Evolutionary conservation across 2,113 vertebrate genomes (phyloP).

Genomic region (Salminus brasiliensis): DNA sequence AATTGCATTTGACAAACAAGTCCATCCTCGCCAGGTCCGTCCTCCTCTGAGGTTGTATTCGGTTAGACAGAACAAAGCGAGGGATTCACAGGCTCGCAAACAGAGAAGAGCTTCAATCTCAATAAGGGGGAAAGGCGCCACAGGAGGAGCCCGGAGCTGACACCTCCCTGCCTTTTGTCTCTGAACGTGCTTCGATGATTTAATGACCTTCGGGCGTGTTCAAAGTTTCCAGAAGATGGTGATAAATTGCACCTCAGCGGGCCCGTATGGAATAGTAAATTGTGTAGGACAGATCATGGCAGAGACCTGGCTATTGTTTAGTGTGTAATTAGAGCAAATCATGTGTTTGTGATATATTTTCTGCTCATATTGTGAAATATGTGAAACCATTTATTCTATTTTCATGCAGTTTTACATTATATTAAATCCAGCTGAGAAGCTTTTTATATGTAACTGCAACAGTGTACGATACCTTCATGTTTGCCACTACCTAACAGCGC

Average conservation of each 20-base stretch:
- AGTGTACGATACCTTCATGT: background rate
- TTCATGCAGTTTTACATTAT: background rate
- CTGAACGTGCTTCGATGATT: conserved; percentile 47
- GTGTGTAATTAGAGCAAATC: background rate
- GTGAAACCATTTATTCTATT: background rate
- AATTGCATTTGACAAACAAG: conserved; percentile 70
- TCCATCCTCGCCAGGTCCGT: conserved; percentile 59
- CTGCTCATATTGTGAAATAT: too few relatives aligned
- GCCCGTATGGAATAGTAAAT: background rate
- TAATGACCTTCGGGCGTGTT: conserved; percentile 54
- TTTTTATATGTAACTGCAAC: too few relatives aligned
- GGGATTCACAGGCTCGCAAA: conserved; percentile 61
- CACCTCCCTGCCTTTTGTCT: conserved; percentile 55
- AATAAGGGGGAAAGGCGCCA: conserved; percentile 51
- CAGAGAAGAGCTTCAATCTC: conserved; percentile 53
- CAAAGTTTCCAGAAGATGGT: conserved; percentile 31
- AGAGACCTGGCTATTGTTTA: background rate
- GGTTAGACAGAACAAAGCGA: conserved; percentile 67
- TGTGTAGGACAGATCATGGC: background rate
- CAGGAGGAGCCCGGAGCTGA: conserved; percentile 59
- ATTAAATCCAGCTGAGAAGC: too few relatives aligned
- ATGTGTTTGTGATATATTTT: too few relatives aligned
- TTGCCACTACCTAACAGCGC: background rate
- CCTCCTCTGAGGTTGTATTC: conserved; percentile 60
- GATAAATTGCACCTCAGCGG: conserved; percentile 20